These are phyloP conservation scores for Tridacna crocea DNA, from an alignment of 2,888 invertebrate genomes.

Conservation along the genomic window DNA sequence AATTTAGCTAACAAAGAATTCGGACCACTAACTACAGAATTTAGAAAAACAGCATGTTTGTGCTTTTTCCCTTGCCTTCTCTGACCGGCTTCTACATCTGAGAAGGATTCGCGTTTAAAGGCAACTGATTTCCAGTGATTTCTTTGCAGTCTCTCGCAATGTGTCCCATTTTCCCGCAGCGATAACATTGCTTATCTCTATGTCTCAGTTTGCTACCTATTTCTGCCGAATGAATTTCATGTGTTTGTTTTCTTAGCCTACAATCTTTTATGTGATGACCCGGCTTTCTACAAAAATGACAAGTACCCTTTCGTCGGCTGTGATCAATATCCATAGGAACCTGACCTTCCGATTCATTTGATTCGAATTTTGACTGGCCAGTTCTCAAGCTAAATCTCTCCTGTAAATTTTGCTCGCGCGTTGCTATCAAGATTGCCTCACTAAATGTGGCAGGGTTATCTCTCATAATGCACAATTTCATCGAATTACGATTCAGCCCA, in stretches of 20 bases:
- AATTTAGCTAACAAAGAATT: background rate
- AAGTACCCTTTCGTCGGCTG: conserved; percentile 1
- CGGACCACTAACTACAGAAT: background rate
- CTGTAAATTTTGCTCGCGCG: conserved; percentile 37
- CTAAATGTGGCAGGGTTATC: no score
- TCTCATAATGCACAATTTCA: no score
- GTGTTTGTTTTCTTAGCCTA: background rate
- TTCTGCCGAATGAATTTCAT: background rate
- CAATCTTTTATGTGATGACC: conserved; percentile 25
- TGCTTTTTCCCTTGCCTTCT: background rate
- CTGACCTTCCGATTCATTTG: background rate
- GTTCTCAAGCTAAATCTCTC: conserved; percentile 38
- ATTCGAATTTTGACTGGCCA: background rate
- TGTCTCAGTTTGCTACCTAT: background rate
- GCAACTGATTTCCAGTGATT: background rate
- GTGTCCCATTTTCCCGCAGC: conserved; percentile 12
- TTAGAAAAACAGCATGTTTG: background rate
- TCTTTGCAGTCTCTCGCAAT: conserved; percentile 15
- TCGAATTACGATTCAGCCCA: no score
- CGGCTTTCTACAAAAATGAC: conserved; percentile 16
- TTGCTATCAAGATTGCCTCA: no score
- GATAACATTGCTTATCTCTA: conserved; percentile 2
- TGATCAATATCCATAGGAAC: conserved; percentile 44
- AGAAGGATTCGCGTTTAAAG: background rate
- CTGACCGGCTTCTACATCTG: no score